These are phyloP conservation scores for Polyploca ridens DNA, from an alignment of 2,888 invertebrate species.

Conservation along the genomic window DNA sequence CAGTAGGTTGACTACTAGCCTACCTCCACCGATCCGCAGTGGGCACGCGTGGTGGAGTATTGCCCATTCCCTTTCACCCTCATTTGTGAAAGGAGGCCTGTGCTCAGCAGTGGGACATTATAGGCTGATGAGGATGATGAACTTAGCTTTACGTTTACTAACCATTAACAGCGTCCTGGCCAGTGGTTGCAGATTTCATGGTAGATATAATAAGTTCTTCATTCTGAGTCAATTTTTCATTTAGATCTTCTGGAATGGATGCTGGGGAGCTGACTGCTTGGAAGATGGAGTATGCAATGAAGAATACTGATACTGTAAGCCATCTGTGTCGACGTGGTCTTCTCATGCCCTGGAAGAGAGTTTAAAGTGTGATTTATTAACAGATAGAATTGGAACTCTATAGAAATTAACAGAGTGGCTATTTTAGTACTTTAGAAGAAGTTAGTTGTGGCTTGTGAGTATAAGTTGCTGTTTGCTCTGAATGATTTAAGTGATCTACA, in stretches of 20 bases:
- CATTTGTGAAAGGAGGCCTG: no score
- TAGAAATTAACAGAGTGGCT: not conserved
- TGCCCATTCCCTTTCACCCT: no score
- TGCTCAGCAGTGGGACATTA: no score
- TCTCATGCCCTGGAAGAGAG: slow-evolving; percentile 81
- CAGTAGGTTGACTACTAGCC: no score
- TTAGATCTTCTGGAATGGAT: slow-evolving; percentile 21
- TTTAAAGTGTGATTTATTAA: not conserved
- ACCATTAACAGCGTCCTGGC: slow-evolving; percentile 29
- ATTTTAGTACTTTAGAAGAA: no score
- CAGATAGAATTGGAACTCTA: not conserved
- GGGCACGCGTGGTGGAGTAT: no score
- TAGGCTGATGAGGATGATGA: no score
- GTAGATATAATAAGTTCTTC: not conserved
- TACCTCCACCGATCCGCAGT: no score
- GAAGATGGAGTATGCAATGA: slow-evolving; percentile 87
- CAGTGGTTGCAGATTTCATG: slow-evolving; percentile 27
- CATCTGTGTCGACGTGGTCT: slow-evolving; percentile 87
- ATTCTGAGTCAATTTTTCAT: slow-evolving; percentile 15
- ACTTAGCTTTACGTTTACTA: slow-evolving; percentile 6
- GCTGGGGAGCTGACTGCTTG: slow-evolving; percentile 74
- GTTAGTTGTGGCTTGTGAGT: no score
- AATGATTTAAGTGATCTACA: no score
- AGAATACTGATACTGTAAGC: slow-evolving; percentile 87
- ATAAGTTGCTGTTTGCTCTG: no score